These are phyloP conservation scores for Falco novaeseelandiae DNA, from an alignment of 2,797 vertebrate genomes.

Conservation along the genomic window DNA sequence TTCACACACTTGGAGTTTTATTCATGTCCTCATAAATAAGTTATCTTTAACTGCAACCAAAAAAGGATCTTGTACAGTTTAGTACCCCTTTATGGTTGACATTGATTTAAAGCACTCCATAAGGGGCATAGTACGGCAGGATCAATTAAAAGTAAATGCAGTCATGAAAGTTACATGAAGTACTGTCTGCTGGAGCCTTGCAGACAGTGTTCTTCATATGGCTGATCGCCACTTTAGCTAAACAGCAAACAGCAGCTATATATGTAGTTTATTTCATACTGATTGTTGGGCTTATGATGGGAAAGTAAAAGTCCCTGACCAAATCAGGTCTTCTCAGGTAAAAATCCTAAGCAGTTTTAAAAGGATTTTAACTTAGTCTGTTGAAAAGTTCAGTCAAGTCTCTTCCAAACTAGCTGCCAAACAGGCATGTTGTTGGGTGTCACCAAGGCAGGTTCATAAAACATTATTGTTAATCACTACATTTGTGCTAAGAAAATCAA, in stretches of 20 bases:
- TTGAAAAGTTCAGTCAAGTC: not conserved
- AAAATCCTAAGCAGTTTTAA: not conserved
- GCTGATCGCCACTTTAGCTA: not conserved
- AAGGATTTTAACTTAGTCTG: not conserved
- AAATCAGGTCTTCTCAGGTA: not conserved
- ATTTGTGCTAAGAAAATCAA: not conserved
- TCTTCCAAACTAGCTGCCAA: not conserved
- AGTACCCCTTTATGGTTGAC: conserved; percentile 38
- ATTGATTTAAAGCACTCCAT: conserved; percentile 49
- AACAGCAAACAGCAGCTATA: not conserved
- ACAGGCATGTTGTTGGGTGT: not conserved
- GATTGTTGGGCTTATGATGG: not conserved
- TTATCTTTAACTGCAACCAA: conserved; percentile 41
- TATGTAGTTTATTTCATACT: not conserved
- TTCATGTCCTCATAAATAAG: conserved; percentile 27
- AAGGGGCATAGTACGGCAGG: not conserved
- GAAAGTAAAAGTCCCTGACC: not conserved
- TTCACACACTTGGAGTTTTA: not conserved
- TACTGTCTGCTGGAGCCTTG: not conserved
- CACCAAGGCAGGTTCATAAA: not conserved
- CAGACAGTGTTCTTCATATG: not conserved
- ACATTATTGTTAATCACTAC: not conserved
- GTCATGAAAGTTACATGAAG: conserved; percentile 62
- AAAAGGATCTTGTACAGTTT: conserved; percentile 40
- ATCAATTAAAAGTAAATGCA: conserved; percentile 51